phyloP scores from a whole-genome alignment of 1,140 invertebrate genomes.

The Saxidomus purpurata region DNA sequence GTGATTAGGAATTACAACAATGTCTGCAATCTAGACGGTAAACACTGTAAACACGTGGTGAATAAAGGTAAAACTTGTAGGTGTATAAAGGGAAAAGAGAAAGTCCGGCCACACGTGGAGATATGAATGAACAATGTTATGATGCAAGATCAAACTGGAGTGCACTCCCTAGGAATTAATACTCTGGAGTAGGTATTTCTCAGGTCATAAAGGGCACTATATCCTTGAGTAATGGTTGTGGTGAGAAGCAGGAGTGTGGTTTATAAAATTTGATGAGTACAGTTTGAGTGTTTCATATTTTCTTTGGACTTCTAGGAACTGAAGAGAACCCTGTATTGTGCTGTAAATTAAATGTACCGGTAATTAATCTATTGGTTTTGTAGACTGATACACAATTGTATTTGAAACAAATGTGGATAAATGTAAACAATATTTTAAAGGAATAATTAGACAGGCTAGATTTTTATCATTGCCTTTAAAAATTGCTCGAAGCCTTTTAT shows the following conservation, averaged over 20 bases:
- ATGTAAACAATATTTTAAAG: too few relatives aligned
- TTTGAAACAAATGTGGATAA: too few relatives aligned
- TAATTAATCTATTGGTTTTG: too few relatives aligned
- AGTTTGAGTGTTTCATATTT: neutral
- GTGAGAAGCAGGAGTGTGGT: neutral
- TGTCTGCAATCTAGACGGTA: neutral
- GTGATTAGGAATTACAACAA: constrained; percentile 30
- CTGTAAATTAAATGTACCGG: too few relatives aligned
- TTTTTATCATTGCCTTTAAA: neutral
- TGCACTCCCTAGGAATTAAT: neutral
- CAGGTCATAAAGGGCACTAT: neutral
- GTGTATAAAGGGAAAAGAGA: constrained; percentile 4
- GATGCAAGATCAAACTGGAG: constrained; percentile 9
- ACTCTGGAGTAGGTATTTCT: neutral
- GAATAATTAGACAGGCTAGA: neutral
- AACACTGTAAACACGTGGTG: constrained; percentile 25
- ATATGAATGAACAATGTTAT: constrained; percentile 4
- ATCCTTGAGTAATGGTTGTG: neutral
- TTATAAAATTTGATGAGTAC: neutral
- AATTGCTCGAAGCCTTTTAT: neutral
- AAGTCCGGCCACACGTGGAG: neutral
- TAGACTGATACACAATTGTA: too few relatives aligned
- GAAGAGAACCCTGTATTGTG: too few relatives aligned
- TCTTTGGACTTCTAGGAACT: too few relatives aligned
- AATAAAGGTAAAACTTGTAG: constrained; percentile 30